Evolutionary conservation across 2,113 vertebrate species (phyloP).

Genomic region (Hippocampus zosterae): DNA sequence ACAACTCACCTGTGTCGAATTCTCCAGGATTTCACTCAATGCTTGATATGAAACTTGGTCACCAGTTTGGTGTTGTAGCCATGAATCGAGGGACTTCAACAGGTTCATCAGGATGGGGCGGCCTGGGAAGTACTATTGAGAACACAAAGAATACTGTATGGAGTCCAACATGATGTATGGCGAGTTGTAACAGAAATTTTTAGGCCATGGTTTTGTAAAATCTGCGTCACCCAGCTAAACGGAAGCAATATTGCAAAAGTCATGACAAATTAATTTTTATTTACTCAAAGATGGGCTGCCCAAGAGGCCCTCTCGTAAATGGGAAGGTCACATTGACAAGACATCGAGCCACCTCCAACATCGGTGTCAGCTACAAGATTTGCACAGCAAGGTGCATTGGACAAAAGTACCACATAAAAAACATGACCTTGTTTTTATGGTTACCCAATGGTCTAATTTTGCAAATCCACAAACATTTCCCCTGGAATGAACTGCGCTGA

Average conservation of each 20-base stretch:
- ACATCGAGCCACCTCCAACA: neutral
- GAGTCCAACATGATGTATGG: neutral
- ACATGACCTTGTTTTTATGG: neutral
- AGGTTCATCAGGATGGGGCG: conserved; percentile 76
- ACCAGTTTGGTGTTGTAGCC: conserved; percentile 69
- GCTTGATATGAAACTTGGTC: conserved; percentile 67
- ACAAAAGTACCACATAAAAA: neutral
- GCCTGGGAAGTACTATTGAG: conserved; percentile 83
- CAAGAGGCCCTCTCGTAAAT: neutral
- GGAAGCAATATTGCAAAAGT: neutral
- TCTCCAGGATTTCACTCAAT: conserved; percentile 74
- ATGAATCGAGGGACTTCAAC: conserved; percentile 67
- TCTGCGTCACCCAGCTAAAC: neutral
- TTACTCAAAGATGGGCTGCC: neutral
- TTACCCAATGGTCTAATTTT: neutral
- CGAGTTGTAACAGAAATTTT: neutral
- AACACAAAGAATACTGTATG: conserved; percentile 1
- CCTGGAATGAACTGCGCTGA: neutral
- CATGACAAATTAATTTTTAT: neutral
- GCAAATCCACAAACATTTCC: neutral
- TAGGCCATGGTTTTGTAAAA: neutral
- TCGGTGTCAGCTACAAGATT: neutral
- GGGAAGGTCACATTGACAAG: neutral
- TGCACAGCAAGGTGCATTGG: neutral
- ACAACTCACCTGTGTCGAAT: conserved; percentile 69